Conservation (phyloP, 30 jellyfish, hydroid and myxozoan genomes). For the Rhopilema esculentum region DNA sequence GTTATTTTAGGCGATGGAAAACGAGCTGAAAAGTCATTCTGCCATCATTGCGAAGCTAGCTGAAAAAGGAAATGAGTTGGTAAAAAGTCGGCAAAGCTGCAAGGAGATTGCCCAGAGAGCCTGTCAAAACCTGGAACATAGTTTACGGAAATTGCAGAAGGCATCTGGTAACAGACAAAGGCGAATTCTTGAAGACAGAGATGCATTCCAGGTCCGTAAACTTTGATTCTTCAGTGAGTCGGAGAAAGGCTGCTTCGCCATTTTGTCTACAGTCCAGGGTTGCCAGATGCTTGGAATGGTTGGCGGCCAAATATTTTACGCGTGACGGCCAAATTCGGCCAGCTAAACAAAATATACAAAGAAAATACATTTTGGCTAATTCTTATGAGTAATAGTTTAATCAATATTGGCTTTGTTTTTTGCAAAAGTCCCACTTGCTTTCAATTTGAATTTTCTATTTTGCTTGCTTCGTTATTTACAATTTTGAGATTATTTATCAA, state of each 20-base stretch:
- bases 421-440: not conserved
- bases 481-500: no score
- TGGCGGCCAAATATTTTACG: no score
- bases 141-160: constrained; percentile 8
- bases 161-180: constrained; percentile 29
- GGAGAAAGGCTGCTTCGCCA: not conserved
- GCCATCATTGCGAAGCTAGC: constrained; percentile 25
- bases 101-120: constrained; percentile 2
- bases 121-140: constrained; percentile 13
- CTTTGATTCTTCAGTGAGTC: not conserved
- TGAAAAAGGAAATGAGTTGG: constrained; percentile 34
- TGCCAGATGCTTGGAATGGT: no score
- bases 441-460: not conserved
- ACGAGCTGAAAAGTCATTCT: constrained; percentile 55
- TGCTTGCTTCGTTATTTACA: no score
- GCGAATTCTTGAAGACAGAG: constrained; percentile 27
- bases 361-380: no score
- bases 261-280: no score
- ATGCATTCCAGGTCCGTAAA: constrained; percentile 62
- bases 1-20: constrained; percentile 63
- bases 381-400: no score
- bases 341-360: no score
- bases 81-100: not conserved
- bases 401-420: not conserved
- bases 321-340: no score